A percentile compares a stretch with the other conserved stretches of the same genome.
Conservation (phyloP, 1,140 invertebrate species). For the Scaptomyza pallida region DNA sequence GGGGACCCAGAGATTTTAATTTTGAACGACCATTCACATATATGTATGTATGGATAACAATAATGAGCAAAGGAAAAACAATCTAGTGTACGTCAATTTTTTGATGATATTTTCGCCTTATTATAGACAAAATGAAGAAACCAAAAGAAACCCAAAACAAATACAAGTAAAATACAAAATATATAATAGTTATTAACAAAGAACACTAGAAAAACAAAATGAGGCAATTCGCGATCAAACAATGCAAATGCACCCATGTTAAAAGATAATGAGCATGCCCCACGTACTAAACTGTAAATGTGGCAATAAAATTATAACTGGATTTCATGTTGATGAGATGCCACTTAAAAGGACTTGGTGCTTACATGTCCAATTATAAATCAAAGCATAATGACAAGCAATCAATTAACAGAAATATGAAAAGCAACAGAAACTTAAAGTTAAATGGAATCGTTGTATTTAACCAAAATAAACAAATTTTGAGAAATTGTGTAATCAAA, state of each 20-base stretch:
- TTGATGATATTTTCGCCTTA: constrained; percentile 82
- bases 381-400: constrained; percentile 58
- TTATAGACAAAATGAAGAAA: constrained; percentile 67
- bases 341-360: neutral
- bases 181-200: constrained; percentile 22
- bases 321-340: constrained; percentile 11
- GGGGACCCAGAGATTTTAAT: too few species aligned
- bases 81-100: constrained; percentile 82
- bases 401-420: constrained; percentile 61
- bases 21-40: too few species aligned
- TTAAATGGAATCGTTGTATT: neutral
- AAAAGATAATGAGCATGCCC: neutral
- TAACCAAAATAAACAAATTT: constrained; percentile 8
- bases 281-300: too few species aligned
- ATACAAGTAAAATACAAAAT: constrained; percentile 21
- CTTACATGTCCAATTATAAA: constrained; percentile 16
- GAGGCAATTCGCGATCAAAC: constrained; percentile 9
- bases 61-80: constrained; percentile 65
- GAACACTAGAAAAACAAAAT: constrained; percentile 7
- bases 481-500: constrained; percentile 59
- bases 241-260: constrained; percentile 20
- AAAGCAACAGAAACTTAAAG: constrained; percentile 14
- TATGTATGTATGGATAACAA: constrained; percentile 38
- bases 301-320: neutral
- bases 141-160: constrained; percentile 24